Conservation (phyloP, 2,113 vertebrate species). For the Pseudolaguvia tuberculata region DNA sequence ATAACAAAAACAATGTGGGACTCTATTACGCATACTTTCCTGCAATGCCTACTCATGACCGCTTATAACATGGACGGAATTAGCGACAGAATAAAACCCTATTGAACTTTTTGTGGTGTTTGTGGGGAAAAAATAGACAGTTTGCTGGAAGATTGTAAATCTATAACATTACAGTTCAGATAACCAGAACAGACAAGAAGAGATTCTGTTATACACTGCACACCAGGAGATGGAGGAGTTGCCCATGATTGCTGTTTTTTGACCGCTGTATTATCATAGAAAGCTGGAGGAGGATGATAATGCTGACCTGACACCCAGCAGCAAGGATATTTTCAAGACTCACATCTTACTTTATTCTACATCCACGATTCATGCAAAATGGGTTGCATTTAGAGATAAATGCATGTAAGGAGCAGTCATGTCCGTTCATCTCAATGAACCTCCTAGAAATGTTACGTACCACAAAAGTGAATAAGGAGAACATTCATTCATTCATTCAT, state of each 20-base stretch:
- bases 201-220: not conserved
- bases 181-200: constrained; percentile 16
- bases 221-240: not conserved
- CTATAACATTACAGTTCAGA: constrained; percentile 12
- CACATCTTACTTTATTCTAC: not conserved
- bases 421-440: not conserved
- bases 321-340: not conserved
- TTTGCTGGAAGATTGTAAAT: constrained; percentile 2
- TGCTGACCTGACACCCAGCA: not conserved
- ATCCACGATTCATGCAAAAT: not conserved
- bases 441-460: not conserved
- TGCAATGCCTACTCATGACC: constrained; percentile 1
- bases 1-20: constrained; percentile 13
- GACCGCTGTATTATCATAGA: constrained; percentile 2
- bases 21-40: constrained; percentile 2
- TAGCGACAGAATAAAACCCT: constrained; percentile 4
- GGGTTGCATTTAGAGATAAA: not conserved
- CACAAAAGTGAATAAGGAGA: not conserved
- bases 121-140: not conserved
- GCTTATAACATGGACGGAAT: constrained; percentile 9
- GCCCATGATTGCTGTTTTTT: constrained; percentile 13
- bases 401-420: not conserved
- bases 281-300: not conserved
- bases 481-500: no score
- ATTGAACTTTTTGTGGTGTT: not conserved